Evolutionary conservation across 1,140 invertebrate species (phyloP), one percentile per base, ranked within the genome.

Genomic region (Dendroctonus valens): DNA sequence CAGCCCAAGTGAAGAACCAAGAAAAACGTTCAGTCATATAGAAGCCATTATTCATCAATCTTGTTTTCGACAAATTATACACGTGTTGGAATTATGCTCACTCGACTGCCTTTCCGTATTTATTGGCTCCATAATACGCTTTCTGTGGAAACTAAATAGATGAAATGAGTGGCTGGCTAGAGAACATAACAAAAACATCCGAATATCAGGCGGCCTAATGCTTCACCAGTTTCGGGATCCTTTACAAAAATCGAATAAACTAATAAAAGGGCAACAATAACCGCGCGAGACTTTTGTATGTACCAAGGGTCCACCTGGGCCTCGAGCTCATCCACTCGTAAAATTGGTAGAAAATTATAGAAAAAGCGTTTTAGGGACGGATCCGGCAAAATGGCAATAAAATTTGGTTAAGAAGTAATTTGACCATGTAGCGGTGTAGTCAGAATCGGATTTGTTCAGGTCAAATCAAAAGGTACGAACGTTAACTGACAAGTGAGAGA

Each of bases 91-190:
- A 68, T 71, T 71, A 71, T 52, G 51, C 59, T 14, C 60, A 57
- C 54, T 26, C 46, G 52, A 64, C 8, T 14, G 51, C 38, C 59
- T 69, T 67, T 55, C 64, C 37, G 38, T 59, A 71, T 71, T 71
- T 69, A 69, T 58, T 42, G 60, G 64, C 64, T 69, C 55, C 41
- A 69, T 71, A 71, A 71, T 71, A 58, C 59, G 70, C 60, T 72
- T 72, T 71, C 69, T 71, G 69, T 70, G 65, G 70, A 70, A 66
- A 72, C 69, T 72, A 70, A 72, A 70, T 72, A 70, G 66, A 69
- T 38, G 52, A 70, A 67, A 65, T 62, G 69, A 70, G 66, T 68
- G 69, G 66, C 67, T 58, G 54, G 57, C 42, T 26, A 68, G 63
- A 42, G 59, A 67, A 62, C 26, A 44, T 41, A 58, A 71, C 59